Evolutionary conservation across 2,888 invertebrate genomes (phyloP).

Genomic region (Syritta pipiens): DNA sequence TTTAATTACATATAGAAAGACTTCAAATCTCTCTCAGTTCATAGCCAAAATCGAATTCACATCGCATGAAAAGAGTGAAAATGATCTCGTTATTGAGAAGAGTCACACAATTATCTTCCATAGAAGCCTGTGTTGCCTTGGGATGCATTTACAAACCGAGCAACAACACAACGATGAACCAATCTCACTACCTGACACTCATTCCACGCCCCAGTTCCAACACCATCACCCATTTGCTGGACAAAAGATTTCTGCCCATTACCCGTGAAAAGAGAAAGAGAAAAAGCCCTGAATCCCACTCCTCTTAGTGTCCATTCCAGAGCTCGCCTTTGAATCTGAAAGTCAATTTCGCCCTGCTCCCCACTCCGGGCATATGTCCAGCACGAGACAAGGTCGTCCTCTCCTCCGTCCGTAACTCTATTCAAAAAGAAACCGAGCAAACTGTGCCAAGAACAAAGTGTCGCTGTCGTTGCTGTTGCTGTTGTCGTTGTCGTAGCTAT

Average conservation of each 20-base stretch:
- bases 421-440: constrained; percentile 9
- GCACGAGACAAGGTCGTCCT: constrained; percentile 63
- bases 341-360: constrained; percentile 25
- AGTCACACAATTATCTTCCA: too few species aligned
- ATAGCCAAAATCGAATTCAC: not conserved
- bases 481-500: not conserved
- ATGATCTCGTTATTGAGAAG: too few species aligned
- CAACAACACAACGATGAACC: too few species aligned
- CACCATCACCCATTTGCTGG: not conserved
- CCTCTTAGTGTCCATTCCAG: not conserved
- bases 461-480: constrained; percentile 3
- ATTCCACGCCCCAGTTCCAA: too few species aligned
- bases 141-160: too few species aligned
- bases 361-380: constrained; percentile 7
- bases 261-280: not conserved
- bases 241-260: not conserved
- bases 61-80: not conserved
- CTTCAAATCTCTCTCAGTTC: too few species aligned
- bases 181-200: too few species aligned
- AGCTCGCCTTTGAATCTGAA: constrained; percentile 33
- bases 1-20: too few species aligned
- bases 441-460: constrained; percentile 63
- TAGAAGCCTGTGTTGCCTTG: too few species aligned
- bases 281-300: not conserved
- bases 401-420: constrained; percentile 6